phyloP scores from a whole-genome alignment of 2,888 invertebrate species.

The Amphimallon solstitiale region DNA sequence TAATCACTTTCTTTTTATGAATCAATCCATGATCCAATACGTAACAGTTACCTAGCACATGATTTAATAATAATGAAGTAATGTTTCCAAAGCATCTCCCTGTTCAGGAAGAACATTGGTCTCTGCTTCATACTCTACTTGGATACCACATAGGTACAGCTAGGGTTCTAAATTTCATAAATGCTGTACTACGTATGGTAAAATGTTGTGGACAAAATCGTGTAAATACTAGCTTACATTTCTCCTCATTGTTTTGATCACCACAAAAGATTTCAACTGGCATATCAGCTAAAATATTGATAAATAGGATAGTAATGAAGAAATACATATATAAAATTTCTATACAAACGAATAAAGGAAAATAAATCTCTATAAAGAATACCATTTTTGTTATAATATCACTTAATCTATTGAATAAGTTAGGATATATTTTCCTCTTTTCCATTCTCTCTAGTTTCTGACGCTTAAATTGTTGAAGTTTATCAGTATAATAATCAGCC shows the following conservation, averaged over 20 bases:
- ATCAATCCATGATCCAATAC: neutral
- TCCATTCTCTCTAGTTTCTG: neutral
- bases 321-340: constrained; percentile 5
- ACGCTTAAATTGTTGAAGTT: neutral
- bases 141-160: neutral
- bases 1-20: neutral
- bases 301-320: constrained; percentile 2
- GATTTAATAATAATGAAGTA: neutral
- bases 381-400: neutral
- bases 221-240: neutral
- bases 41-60: neutral
- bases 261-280: neutral
- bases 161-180: neutral
- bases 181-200: neutral
- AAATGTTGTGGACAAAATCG: neutral
- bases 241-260: neutral
- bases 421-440: neutral
- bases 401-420: neutral
- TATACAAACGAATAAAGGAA: constrained; percentile 4
- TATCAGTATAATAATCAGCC: neutral
- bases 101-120: neutral
- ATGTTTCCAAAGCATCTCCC: neutral
- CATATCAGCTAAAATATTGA: neutral
- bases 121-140: neutral
- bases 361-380: constrained; percentile 3